phyloP scores from a whole-genome alignment of 2,113 vertebrate genomes.

The Myanophis thanlyinensis region DNA sequence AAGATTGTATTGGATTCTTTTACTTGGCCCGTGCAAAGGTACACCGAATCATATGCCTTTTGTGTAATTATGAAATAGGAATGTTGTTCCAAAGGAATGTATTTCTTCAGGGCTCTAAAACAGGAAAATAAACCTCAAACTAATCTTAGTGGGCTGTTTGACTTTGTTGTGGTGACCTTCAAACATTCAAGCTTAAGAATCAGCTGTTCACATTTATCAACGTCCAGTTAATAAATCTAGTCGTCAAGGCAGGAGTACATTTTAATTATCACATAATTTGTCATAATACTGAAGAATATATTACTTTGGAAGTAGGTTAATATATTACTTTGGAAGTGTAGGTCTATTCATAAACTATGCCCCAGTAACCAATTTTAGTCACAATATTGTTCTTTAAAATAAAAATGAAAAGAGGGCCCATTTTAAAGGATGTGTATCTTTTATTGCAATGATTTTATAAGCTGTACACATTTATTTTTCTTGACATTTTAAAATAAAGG shows the following conservation, averaged over 20 bases:
- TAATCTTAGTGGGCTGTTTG: background rate
- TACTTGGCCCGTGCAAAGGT: background rate
- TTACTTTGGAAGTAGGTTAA: background rate
- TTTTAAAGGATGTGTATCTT: background rate
- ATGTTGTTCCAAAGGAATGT: background rate
- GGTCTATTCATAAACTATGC: background rate
- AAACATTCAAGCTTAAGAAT: background rate
- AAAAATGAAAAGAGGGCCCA: background rate
- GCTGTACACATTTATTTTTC: background rate
- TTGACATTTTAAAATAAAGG: background rate
- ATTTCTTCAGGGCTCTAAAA: background rate
- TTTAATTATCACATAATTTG: slow-evolving; percentile 3
- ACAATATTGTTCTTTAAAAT: background rate
- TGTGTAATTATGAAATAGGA: background rate
- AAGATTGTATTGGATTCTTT: background rate
- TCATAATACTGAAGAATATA: background rate
- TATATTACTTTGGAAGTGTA: background rate
- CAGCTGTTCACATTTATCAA: slow-evolving; percentile 18
- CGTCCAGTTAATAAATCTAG: slow-evolving; percentile 8
- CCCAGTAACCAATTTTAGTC: background rate
- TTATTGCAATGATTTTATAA: background rate
- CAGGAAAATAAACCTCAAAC: background rate
- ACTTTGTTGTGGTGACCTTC: slow-evolving; percentile 14
- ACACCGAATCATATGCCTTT: background rate
- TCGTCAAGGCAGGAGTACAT: background rate